Evolutionary conservation across 1,140 invertebrate genomes (phyloP), one percentile per base, ranked within the genome.

Genomic region (Leptopilina clavipes): DNA sequence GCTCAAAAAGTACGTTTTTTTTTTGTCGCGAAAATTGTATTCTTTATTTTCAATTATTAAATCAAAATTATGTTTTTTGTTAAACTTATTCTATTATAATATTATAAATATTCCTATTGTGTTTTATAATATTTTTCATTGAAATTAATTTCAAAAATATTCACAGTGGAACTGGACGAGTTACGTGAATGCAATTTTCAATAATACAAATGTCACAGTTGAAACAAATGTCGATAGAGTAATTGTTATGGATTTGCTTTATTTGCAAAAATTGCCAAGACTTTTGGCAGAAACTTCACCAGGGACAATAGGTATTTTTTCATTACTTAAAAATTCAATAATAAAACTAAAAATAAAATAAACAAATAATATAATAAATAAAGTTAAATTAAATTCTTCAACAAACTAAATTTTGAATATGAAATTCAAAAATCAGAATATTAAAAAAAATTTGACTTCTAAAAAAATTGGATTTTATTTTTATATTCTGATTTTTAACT

Each of bases 121-220:
- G n/a, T n/a, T n/a, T n/a, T 31, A 31, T 31, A 31, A 31, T 31
- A 31, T 31, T 31, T 31, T 31, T 52, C 14, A 7, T 8, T 6
- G 14, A 52, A 52, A n/a, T 17, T 17, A 52, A 56, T 73, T 7
- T 82, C 77, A 22, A n/a, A 70, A 72, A 19, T 70, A 44, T 54
- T 86, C 85, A 19, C 86, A 94, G 94, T 92, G 94, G 86, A 92
- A 95, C 79, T 95, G 94, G 94, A 91, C 91, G 1, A 88, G 83
- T 6, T 95, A 94, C 82, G 82, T 95, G 70, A 88, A 92, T 25
- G 85, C 91, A 18, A 91, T 93, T 48, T 93, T 94, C 85, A 81
- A 91, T 1, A 89, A 92, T 59, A 94, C 93, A 12, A 92, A 91
- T 78, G 91, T 94, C 11, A 89, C 88, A 6, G 85, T 94, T 72